These are phyloP conservation scores for Microctonus hyperodae DNA, from an alignment of 2,888 invertebrate species.

Conservation along the genomic window DNA sequence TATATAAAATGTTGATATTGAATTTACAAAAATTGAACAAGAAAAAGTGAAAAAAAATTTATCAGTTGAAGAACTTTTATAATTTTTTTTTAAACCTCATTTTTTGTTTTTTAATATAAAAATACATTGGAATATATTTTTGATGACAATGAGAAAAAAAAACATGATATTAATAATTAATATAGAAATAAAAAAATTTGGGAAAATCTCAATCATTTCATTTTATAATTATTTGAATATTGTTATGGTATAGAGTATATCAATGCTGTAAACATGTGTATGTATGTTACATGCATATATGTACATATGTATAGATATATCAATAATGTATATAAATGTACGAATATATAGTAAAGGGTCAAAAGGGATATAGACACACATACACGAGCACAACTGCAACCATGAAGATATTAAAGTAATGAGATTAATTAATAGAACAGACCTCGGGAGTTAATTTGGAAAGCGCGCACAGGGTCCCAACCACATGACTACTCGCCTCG, in stretches of 20 bases:
- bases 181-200: too few relatives aligned
- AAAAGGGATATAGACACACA: slow-evolving; percentile 4
- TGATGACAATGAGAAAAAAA: background rate
- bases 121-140: too few relatives aligned
- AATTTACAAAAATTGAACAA: background rate
- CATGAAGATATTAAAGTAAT: slow-evolving; percentile 43
- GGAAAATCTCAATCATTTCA: background rate
- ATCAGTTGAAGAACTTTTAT: too few relatives aligned
- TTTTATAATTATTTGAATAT: background rate
- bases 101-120: too few relatives aligned
- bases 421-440: slow-evolving; percentile 57
- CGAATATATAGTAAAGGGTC: background rate
- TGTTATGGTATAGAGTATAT: background rate
- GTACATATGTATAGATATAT: background rate
- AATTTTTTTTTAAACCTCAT: too few relatives aligned
- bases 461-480: slow-evolving; percentile 44
- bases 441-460: slow-evolving; percentile 51
- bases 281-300: background rate
- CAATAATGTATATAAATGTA: background rate
- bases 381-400: background rate
- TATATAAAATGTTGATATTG: background rate
- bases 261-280: background rate
- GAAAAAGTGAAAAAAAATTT: background rate
- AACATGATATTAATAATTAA: too few relatives aligned
- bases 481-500: slow-evolving; percentile 40